These are phyloP conservation scores for Priocnemis perturbator DNA, from an alignment of 2,888 invertebrate genomes.

Conservation along the genomic window DNA sequence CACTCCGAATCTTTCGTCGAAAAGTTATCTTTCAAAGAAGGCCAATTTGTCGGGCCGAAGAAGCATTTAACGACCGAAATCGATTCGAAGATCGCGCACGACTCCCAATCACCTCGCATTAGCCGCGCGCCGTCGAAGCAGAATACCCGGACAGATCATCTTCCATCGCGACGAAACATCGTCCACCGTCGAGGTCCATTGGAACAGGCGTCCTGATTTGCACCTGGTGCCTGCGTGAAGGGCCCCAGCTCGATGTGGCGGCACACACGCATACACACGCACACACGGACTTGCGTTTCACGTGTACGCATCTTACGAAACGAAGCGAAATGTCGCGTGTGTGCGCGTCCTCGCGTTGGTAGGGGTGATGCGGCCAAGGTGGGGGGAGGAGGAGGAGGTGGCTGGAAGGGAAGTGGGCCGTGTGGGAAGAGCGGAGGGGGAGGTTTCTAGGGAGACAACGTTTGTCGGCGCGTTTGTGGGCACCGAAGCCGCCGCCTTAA, in stretches of 20 bases:
- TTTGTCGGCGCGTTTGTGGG: constrained; percentile 74
- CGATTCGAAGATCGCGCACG: too few relatives aligned
- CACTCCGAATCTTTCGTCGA: too few relatives aligned
- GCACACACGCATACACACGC: too few relatives aligned
- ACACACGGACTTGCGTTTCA: constrained; percentile 4
- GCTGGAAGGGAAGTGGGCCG: constrained; percentile 29
- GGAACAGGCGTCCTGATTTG: constrained; percentile 50
- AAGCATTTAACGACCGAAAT: too few relatives aligned
- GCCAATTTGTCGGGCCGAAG: too few relatives aligned
- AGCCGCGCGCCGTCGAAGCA: constrained; percentile 11
- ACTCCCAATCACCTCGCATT: too few relatives aligned
- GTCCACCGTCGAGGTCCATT: background rate
- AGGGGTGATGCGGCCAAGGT: constrained; percentile 33
- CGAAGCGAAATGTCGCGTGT: too few relatives aligned
- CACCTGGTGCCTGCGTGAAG: constrained; percentile 54
- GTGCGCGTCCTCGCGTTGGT: constrained; percentile 25
- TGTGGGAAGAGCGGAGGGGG: constrained; percentile 23
- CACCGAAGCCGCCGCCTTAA: constrained; percentile 66
- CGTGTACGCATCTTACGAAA: constrained; percentile 29
- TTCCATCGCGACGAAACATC: background rate
- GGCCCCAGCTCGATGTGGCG: constrained; percentile 26
- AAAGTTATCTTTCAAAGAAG: too few relatives aligned
- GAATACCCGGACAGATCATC: constrained; percentile 13
- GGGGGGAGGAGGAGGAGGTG: constrained; percentile 39
- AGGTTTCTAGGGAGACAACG: constrained; percentile 70